These are phyloP conservation scores for Scatophagus argus DNA, from an alignment of 2,113 vertebrate genomes.

Conservation along the genomic window DNA sequence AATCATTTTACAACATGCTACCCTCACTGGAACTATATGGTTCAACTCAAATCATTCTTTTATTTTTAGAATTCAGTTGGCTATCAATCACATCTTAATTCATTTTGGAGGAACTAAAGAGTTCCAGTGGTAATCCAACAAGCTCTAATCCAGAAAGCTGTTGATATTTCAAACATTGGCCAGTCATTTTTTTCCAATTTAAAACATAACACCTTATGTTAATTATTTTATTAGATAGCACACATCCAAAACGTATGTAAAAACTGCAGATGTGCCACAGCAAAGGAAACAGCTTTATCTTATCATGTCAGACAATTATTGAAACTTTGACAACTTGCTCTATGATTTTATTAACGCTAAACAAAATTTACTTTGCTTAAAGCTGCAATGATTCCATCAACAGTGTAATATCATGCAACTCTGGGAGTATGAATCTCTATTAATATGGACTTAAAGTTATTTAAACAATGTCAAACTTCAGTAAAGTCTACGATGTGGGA, in stretches of 20 bases:
- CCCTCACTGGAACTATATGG: not conserved
- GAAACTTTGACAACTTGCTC: not conserved
- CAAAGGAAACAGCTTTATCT: not conserved
- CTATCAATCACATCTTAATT: not conserved
- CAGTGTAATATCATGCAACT: not conserved
- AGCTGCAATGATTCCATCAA: not conserved
- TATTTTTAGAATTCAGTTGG: not conserved
- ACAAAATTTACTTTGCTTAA: not conserved
- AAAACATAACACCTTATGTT: not conserved
- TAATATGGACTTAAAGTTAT: too few relatives aligned
- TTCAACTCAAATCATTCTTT: not conserved
- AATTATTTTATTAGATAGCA: not conserved
- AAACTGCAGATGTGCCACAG: too few relatives aligned
- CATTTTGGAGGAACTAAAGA: too few relatives aligned
- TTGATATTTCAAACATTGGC: not conserved
- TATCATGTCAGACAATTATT: not conserved
- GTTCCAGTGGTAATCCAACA: too few relatives aligned
- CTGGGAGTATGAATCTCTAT: not conserved
- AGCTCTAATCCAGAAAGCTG: not conserved
- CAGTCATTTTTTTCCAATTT: not conserved
- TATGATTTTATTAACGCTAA: not conserved
- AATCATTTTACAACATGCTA: not conserved
- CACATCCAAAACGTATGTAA: too few relatives aligned
- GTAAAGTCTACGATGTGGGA: too few relatives aligned
- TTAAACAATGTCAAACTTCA: too few relatives aligned